Conservation (phyloP, 2,113 vertebrate genomes). For the Sinocyclocheilus anophthalmus region DNA sequence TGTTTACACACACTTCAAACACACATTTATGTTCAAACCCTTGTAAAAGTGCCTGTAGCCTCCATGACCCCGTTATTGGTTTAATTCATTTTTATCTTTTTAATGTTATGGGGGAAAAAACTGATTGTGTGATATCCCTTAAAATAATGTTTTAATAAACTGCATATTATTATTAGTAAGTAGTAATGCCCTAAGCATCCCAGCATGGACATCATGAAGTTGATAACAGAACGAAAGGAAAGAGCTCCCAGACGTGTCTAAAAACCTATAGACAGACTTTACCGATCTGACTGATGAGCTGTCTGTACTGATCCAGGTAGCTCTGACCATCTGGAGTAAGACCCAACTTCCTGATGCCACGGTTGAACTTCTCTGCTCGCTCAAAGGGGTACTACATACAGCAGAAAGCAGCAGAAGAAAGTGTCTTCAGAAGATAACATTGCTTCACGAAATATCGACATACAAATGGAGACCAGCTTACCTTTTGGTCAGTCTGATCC, state of each 20-base stretch:
- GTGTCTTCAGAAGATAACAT: not conserved
- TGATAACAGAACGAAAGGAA: not conserved
- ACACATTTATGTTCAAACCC: too few relatives aligned
- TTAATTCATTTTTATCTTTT: too few relatives aligned
- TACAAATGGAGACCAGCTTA: conserved; percentile 51
- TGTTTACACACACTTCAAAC: too few relatives aligned
- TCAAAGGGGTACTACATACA: conserved; percentile 92
- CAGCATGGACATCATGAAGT: not conserved
- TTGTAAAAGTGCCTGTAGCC: too few relatives aligned
- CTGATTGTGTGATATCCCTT: too few relatives aligned
- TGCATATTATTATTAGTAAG: too few relatives aligned
- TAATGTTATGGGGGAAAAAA: too few relatives aligned
- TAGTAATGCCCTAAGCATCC: not conserved
- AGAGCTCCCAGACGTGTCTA: not conserved
- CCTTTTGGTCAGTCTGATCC: conserved; percentile 98
- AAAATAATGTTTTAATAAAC: too few relatives aligned
- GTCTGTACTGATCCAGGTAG: conserved; percentile 97
- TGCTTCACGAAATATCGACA: conserved; percentile 51
- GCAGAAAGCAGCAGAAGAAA: not conserved
- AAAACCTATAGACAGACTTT: conserved; percentile 42
- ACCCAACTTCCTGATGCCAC: conserved; percentile 96
- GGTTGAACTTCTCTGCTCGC: conserved; percentile 98
- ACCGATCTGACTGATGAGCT: conserved; percentile 99
- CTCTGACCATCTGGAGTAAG: conserved; percentile 96
- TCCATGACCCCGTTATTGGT: too few relatives aligned